These are phyloP conservation scores for Hecatera dysodea DNA, from an alignment of 2,888 invertebrate species.

Conservation along the genomic window DNA sequence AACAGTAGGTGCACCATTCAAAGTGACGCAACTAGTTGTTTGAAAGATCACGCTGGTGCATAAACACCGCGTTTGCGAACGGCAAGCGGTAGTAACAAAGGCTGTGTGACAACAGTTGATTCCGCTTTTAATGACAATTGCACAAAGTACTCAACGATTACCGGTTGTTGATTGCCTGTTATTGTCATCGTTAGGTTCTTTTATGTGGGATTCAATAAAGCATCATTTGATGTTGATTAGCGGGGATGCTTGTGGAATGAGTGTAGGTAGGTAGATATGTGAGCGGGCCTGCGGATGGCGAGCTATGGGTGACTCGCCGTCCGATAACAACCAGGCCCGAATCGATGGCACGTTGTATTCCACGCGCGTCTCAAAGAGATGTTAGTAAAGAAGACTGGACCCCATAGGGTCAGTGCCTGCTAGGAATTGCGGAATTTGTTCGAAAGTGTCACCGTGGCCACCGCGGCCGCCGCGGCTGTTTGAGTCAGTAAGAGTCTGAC, in stretches of 20 bases:
- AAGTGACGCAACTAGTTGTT: conserved; percentile 25
- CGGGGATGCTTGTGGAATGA: background rate
- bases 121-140: conserved; percentile 47
- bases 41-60: conserved; percentile 38
- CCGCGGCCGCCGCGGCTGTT: too few species aligned
- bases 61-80: conserved; percentile 40
- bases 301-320: too few species aligned
- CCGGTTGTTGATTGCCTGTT: conserved; percentile 43
- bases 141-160: conserved; percentile 47
- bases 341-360: too few species aligned
- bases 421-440: too few species aligned
- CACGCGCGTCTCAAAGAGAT: too few species aligned
- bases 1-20: conserved; percentile 1
- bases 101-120: conserved; percentile 46
- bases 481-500: too few species aligned
- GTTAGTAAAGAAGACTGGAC: too few species aligned
- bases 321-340: too few species aligned
- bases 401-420: too few species aligned
- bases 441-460: too few species aligned
- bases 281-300: too few species aligned
- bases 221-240: background rate
- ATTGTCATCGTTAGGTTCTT: conserved; percentile 5
- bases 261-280: too few species aligned
- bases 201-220: background rate
- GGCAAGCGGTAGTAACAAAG: conserved; percentile 50